phyloP scores from a whole-genome alignment of 92 coral and sea anemone genomes.

The Desmophyllum pertusum region DNA sequence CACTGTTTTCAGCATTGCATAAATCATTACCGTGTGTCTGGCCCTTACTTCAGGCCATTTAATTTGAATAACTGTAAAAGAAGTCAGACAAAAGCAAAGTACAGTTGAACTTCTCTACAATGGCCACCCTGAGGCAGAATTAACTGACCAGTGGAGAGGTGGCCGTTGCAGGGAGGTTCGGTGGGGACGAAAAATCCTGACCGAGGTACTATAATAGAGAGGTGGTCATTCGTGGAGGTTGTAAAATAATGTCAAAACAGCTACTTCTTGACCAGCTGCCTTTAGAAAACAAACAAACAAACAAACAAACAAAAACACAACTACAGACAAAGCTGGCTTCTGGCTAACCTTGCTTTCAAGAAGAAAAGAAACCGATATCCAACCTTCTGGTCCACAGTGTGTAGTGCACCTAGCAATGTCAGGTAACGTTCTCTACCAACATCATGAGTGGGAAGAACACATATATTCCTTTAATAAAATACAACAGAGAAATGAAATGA shows the following conservation, averaged over 20 bases:
- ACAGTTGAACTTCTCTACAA: too few species aligned
- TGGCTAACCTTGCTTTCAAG: constrained; percentile 81
- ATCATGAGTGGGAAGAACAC: constrained; percentile 90
- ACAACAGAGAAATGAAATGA: not conserved
- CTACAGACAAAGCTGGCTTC: not conserved
- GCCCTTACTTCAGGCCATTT: too few species aligned
- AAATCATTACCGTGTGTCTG: too few species aligned
- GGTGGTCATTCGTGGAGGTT: too few species aligned
- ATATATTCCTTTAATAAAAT: constrained; percentile 71
- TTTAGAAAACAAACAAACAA: not conserved
- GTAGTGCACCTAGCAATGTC: constrained; percentile 84
- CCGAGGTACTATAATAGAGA: too few species aligned
- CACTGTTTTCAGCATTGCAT: too few species aligned
- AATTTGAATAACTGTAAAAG: too few species aligned
- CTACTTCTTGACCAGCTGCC: not conserved
- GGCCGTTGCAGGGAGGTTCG: too few species aligned
- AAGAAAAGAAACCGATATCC: constrained; percentile 94
- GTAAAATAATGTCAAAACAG: not conserved
- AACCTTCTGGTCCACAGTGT: constrained; percentile 82
- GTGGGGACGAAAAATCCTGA: too few species aligned
- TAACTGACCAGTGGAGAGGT: too few species aligned
- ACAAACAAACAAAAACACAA: not conserved
- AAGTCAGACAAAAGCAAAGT: too few species aligned
- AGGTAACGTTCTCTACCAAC: constrained; percentile 90
- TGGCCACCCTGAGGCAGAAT: too few species aligned